These are phyloP conservation scores for Gymnothorax javanicus DNA, from an alignment of 2,797 vertebrate species.

Conservation along the genomic window DNA sequence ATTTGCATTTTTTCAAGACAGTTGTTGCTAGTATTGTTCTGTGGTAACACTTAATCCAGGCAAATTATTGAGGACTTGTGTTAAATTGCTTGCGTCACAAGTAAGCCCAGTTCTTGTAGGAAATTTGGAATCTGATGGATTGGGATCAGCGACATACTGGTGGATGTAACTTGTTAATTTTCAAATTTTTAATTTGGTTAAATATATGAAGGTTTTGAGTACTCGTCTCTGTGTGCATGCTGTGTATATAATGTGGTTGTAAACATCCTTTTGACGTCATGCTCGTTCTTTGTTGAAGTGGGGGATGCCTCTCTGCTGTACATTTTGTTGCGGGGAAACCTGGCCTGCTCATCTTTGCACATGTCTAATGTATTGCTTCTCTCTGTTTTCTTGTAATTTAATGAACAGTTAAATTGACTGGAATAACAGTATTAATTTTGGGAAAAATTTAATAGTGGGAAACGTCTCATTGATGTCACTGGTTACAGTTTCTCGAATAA, in stretches of 20 bases:
- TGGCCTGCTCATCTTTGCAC: background rate
- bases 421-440: background rate
- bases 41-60: background rate
- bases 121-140: background rate
- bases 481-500: background rate
- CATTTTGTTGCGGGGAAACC: slow-evolving; percentile 63
- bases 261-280: slow-evolving; percentile 71
- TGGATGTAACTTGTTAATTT: background rate
- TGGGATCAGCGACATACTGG: slow-evolving; percentile 60
- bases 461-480: background rate
- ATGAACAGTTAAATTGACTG: background rate
- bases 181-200: background rate
- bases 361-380: background rate
- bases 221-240: slow-evolving; percentile 76
- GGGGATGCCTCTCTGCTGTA: slow-evolving; percentile 65
- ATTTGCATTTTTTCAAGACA: background rate
- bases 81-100: background rate
- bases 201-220: slow-evolving; percentile 59
- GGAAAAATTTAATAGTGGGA: background rate
- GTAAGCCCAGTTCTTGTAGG: background rate
- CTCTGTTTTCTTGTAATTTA: background rate
- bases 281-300: slow-evolving; percentile 66
- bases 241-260: slow-evolving; percentile 77
- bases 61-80: background rate
- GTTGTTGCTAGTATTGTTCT: background rate